phyloP scores from a whole-genome alignment of 2,113 vertebrate genomes.

The Notechis scutatus region DNA sequence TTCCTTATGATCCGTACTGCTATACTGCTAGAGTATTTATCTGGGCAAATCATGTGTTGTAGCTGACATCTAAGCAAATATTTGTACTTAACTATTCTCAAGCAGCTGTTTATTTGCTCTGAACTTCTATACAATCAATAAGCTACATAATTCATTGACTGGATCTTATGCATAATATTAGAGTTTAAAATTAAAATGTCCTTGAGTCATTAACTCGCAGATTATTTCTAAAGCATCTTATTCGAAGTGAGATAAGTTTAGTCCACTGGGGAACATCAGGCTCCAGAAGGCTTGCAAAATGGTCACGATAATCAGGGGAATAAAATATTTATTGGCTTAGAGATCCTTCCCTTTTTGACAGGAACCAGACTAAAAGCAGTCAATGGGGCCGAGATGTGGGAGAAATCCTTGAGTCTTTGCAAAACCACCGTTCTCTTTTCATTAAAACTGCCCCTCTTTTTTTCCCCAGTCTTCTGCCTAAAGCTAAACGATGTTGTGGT shows the following conservation, averaged over 20 bases:
- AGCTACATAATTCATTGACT: slow-evolving; percentile 11
- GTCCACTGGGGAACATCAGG: neutral
- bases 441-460: neutral
- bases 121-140: neutral
- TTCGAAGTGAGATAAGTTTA: neutral
- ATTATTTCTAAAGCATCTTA: neutral
- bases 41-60: neutral
- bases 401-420: neutral
- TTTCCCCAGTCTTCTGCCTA: neutral
- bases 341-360: neutral
- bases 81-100: slow-evolving; percentile 22
- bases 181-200: slow-evolving; percentile 11
- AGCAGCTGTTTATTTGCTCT: neutral
- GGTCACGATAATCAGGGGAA: neutral
- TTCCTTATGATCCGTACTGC: slow-evolving; percentile 4
- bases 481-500: neutral
- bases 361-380: neutral
- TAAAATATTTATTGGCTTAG: neutral
- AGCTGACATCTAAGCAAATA: slow-evolving; percentile 6
- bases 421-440: neutral
- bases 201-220: neutral
- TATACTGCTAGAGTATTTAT: neutral
- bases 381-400: neutral
- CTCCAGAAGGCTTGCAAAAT: neutral
- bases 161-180: neutral